phyloP scores from a whole-genome alignment of 2,113 vertebrate genomes.

The Morone saxatilis region DNA sequence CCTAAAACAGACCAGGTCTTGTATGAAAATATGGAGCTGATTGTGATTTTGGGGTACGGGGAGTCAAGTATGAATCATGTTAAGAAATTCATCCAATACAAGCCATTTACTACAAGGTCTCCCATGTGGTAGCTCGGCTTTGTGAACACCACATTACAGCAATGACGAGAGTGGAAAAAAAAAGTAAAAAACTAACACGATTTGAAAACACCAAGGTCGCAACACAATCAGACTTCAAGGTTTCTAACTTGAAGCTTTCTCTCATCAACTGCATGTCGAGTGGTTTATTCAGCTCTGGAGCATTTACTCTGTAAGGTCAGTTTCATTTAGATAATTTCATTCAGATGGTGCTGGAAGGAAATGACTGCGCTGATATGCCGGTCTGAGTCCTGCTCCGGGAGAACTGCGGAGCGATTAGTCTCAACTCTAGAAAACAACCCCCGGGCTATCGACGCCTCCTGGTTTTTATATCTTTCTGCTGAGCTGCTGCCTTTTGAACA shows the following conservation, averaged over 20 bases:
- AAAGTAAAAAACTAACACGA: not conserved
- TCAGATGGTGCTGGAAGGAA: conserved; percentile 10
- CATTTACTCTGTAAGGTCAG: conserved; percentile 12
- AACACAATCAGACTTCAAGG: not conserved
- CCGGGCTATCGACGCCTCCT: conserved; percentile 12
- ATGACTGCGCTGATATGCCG: not conserved
- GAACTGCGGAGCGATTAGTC: conserved; percentile 10
- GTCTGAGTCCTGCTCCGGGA: conserved; percentile 11
- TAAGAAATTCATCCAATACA: not conserved
- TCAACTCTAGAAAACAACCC: conserved; percentile 33
- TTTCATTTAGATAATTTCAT: conserved; percentile 39
- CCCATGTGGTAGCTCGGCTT: not conserved
- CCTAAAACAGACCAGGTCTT: not conserved
- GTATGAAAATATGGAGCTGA: not conserved
- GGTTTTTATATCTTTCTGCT: not conserved
- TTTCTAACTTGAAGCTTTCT: conserved; percentile 5
- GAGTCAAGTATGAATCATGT: not conserved
- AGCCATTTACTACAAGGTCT: not conserved
- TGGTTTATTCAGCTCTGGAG: not conserved
- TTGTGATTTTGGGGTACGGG: not conserved
- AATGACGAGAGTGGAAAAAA: not conserved
- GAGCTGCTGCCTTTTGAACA: conserved; percentile 6
- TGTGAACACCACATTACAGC: not conserved
- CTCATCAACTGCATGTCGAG: not conserved
- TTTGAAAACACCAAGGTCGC: not conserved